Conservation (phyloP, 1,140 invertebrate species). For the Theocolax elegans region DNA sequence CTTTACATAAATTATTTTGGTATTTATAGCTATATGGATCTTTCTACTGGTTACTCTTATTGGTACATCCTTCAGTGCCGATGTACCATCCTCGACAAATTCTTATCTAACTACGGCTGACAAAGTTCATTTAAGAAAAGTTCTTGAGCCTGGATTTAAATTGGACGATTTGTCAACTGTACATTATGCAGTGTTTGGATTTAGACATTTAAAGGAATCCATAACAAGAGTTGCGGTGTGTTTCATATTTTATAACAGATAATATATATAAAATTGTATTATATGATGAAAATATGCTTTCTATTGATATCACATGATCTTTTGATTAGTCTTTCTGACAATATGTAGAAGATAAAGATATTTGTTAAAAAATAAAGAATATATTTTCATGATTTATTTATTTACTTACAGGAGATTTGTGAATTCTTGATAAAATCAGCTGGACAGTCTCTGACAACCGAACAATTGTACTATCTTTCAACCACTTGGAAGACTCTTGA, state of each 20-base stretch:
- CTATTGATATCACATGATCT: slow-evolving; percentile 57
- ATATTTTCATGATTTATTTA: background rate
- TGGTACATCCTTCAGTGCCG: slow-evolving; percentile 41
- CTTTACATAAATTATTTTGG: slow-evolving; percentile 15
- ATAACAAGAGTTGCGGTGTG: slow-evolving; percentile 67
- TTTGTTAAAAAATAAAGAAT: background rate
- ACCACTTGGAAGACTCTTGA: slow-evolving; percentile 66
- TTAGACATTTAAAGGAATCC: slow-evolving; percentile 65
- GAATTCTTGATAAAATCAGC: slow-evolving; percentile 62
- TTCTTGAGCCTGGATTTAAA: slow-evolving; percentile 69
- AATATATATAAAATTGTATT: slow-evolving; percentile 15
- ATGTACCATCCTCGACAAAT: slow-evolving; percentile 60
- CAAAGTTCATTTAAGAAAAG: slow-evolving; percentile 66
- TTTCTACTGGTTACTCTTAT: slow-evolving; percentile 38
- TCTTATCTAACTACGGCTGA: slow-evolving; percentile 70
- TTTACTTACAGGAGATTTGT: slow-evolving; percentile 67
- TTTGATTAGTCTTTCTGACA: slow-evolving; percentile 67
- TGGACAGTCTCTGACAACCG: slow-evolving; percentile 60
- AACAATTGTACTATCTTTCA: slow-evolving; percentile 69
- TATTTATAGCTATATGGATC: slow-evolving; percentile 45
- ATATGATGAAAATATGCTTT: slow-evolving; percentile 56
- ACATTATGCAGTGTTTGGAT: slow-evolving; percentile 71
- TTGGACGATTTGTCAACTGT: slow-evolving; percentile 66
- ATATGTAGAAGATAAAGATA: slow-evolving; percentile 5
- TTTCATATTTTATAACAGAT: slow-evolving; percentile 31